Evolutionary conservation across 2,113 vertebrate species (phyloP).

Genomic region (Cephalopholis sonnerati): DNA sequence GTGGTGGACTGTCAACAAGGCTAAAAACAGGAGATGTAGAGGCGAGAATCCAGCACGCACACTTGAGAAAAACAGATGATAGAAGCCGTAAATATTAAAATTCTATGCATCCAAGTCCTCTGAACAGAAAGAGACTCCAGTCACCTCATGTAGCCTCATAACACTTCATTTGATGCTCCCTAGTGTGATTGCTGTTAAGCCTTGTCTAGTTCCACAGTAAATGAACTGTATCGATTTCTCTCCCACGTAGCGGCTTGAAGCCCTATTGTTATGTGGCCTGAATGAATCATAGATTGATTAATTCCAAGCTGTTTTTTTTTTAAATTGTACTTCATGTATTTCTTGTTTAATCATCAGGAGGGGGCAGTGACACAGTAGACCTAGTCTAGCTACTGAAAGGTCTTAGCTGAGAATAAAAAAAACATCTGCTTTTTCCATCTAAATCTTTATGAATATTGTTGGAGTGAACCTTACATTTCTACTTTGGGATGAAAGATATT

Average conservation of each 20-base stretch:
- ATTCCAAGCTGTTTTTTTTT: neutral
- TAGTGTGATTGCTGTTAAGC: conserved; percentile 14
- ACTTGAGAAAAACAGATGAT: neutral
- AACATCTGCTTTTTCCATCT: conserved; percentile 49
- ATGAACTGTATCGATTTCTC: conserved; percentile 38
- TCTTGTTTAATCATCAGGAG: conserved; percentile 38
- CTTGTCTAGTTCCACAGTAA: neutral
- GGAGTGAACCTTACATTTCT: conserved; percentile 24
- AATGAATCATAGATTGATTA: conserved; percentile 13
- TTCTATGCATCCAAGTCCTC: neutral
- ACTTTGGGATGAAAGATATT: conserved; percentile 33
- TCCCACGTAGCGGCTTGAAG: neutral
- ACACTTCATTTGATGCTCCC: conserved; percentile 11
- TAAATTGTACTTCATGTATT: conserved; percentile 31
- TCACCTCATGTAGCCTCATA: neutral
- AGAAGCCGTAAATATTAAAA: neutral
- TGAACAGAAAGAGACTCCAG: neutral
- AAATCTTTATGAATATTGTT: conserved; percentile 19
- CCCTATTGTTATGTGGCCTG: neutral
- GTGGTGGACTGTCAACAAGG: too few species aligned
- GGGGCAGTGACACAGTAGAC: neutral
- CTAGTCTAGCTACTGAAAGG: neutral
- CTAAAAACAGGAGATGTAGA: neutral
- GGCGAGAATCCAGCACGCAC: neutral
- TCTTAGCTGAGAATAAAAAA: neutral